Base-by-base conservation (phyloP, 2,888 invertebrate genomes). In the Nymphalis urticae region DNA sequence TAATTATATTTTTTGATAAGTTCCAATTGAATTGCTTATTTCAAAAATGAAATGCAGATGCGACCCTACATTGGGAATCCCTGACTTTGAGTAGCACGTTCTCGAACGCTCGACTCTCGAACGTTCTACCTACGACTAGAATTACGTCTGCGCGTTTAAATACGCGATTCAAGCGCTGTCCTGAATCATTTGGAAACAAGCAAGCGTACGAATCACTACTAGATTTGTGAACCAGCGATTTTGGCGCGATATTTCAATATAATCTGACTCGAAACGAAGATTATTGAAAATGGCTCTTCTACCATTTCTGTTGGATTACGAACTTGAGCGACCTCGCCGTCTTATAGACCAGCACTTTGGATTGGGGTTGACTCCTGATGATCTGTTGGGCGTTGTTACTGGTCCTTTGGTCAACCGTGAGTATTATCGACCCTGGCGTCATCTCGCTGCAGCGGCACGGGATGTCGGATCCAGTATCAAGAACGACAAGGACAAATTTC, bases 381-480 rank as follows among this genome's bases (percentile, higher is more conserved):
- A 94, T 62, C 68, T 94, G 1, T 80, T 93, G 8, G 79, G 83
- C 8, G 74, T 76, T 10, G 77, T 80, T 17, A 77, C 80, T 13
- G 80, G 80, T 2, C 85, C 88, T 0, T 4, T 86, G 50, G 62
- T 81, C 17, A 82, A 74, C 71, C 76, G 84, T 56, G 89, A 90
- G 13, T 92, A 92, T 80, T 88, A 87, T 76, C 82, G 92, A 1
- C 86, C 90, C 0, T 90, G 90, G 90, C 84, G 89, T 65, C 92
- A 93, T 70, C 78, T 93, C 48, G 88, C 91, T 0, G 86, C 93
- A 0, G 89, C 92, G 24, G 86, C 88, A 19, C 83, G 88, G 1
- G 94, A 94, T 79, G 83, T 93, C 58, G 94, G 92, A 8, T 94
- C 93, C 53, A 93, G 88, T 75, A 92, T 95, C 72, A 89, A 92